Percentiles rank a stretch among this genome's conserved stretches.
These are phyloP conservation scores for Myoxocephalus aenaeus DNA, from an alignment of 2,797 vertebrate species.

Conservation along the genomic window DNA sequence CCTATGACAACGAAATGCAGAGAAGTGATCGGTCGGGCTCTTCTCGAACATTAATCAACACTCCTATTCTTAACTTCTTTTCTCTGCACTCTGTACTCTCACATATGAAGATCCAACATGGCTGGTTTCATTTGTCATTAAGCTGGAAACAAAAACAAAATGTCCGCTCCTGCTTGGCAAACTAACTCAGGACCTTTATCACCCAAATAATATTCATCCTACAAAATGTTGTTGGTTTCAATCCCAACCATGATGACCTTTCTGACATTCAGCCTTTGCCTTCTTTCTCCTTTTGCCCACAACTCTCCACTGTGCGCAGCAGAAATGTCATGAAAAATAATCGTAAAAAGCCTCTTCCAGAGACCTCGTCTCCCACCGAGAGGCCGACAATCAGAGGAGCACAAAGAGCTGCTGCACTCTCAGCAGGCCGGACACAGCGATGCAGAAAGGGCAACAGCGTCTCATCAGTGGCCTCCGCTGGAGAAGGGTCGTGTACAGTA, in stretches of 20 bases:
- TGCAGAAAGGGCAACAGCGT: neutral
- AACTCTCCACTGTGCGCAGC: neutral
- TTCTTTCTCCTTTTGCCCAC: conserved; percentile 18
- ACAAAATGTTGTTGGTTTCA: neutral
- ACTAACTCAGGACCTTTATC: neutral
- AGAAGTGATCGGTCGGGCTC: neutral
- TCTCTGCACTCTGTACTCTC: neutral
- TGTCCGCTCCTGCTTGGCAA: neutral
- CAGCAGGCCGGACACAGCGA: conserved; percentile 19
- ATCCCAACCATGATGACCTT: conserved; percentile 4
- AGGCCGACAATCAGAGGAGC: conserved; percentile 37
- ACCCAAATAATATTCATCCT: neutral
- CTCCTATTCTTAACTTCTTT: neutral
- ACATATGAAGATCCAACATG: neutral
- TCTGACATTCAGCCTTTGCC: neutral
- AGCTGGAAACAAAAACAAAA: neutral
- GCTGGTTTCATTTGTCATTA: neutral
- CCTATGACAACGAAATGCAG: neutral
- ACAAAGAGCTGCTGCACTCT: conserved; percentile 21
- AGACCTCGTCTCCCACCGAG: conserved; percentile 22
- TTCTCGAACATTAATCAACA: neutral
- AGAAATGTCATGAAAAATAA: conserved; percentile 35
- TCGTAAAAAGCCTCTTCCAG: neutral
- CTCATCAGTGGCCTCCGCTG: neutral
- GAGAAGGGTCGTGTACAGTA: neutral